These are phyloP conservation scores for Laterallus jamaicensis DNA, from an alignment of 2,113 vertebrate species.

Conservation along the genomic window DNA sequence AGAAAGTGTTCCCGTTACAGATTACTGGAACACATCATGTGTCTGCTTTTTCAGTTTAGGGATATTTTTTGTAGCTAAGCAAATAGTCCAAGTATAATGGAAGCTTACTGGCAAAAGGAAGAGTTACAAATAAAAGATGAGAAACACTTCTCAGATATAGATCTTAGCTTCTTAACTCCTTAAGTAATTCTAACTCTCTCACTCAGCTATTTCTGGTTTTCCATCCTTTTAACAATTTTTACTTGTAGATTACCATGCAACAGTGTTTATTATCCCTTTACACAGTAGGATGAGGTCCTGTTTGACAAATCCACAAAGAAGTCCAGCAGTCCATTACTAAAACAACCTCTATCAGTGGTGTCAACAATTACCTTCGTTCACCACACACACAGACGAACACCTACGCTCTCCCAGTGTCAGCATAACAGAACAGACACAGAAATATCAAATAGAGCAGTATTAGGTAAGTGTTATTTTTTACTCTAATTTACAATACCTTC, in stretches of 20 bases:
- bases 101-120: neutral
- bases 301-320: neutral
- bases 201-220: neutral
- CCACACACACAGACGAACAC: neutral
- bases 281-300: neutral
- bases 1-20: neutral
- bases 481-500: slow-evolving; percentile 57
- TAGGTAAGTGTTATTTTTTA: neutral
- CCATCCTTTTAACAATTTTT: neutral
- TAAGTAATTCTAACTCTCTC: neutral
- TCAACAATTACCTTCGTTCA: neutral
- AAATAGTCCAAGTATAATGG: neutral
- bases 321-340: neutral
- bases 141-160: neutral
- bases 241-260: neutral
- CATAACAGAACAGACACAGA: neutral
- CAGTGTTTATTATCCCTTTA: neutral
- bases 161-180: neutral
- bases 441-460: neutral
- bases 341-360: neutral
- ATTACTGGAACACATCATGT: neutral
- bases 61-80: neutral
- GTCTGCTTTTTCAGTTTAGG: neutral
- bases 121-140: neutral
- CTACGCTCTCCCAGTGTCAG: neutral